Conservation (phyloP, 2,888 invertebrate genomes). For the Trichopria drosophilae region DNA sequence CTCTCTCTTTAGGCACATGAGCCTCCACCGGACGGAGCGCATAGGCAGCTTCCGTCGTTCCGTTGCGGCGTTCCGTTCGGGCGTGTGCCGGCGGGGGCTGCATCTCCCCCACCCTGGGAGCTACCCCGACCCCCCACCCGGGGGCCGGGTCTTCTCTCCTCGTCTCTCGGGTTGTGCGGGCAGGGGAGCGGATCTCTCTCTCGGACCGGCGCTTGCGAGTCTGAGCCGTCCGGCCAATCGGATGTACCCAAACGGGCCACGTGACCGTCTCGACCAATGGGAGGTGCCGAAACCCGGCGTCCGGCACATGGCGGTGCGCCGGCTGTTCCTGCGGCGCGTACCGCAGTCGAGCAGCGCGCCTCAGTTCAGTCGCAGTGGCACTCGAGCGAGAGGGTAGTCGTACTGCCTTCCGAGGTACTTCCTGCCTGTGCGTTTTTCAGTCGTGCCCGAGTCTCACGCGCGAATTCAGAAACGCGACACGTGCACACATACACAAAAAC, state of each 20-base stretch:
- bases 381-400: slow-evolving; percentile 55
- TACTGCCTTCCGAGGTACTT: slow-evolving; percentile 54
- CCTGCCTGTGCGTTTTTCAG: slow-evolving; percentile 49
- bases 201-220: slow-evolving; percentile 1
- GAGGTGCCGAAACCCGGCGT: slow-evolving; percentile 48
- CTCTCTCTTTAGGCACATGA: no score
- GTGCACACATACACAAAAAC: no score
- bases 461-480: no score
- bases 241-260: slow-evolving; percentile 45
- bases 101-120: no score
- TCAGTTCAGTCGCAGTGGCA: slow-evolving; percentile 55
- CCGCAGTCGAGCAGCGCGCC: slow-evolving; percentile 50
- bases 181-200: background rate
- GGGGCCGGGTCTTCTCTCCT: no score
- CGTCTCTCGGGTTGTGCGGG: no score
- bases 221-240: slow-evolving; percentile 5
- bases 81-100: no score
- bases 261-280: slow-evolving; percentile 50
- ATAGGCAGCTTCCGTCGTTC: no score
- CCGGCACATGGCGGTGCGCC: slow-evolving; percentile 54
- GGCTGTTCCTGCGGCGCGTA: slow-evolving; percentile 54
- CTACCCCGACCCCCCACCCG: no score
- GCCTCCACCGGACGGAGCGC: no score
- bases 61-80: no score
- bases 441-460: slow-evolving; percentile 43